A percentile compares a stretch with the other conserved stretches of the same genome.
phyloP scores from a whole-genome alignment of 2,797 vertebrate species.

The Onychomys leucogaster region DNA sequence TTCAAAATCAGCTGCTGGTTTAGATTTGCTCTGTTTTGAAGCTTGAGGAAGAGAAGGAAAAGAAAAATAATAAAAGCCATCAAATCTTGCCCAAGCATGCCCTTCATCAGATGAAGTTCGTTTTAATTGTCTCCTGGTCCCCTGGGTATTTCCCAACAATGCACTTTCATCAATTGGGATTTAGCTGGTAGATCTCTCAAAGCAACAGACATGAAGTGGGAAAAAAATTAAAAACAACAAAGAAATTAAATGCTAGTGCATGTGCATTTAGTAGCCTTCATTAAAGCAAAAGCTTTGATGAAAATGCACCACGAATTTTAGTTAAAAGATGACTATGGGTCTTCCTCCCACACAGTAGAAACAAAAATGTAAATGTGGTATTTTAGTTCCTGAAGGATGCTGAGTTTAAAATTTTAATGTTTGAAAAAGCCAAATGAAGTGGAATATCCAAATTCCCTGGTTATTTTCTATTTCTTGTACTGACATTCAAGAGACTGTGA shows the following conservation, averaged over 20 bases:
- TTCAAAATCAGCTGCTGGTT: constrained; percentile 47
- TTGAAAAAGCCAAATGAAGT: constrained; percentile 21
- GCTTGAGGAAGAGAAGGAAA: neutral
- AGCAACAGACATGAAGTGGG: neutral
- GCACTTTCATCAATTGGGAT: neutral
- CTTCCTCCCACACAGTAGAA: constrained; percentile 37
- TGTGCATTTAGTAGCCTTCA: neutral
- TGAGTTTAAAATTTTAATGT: constrained; percentile 37
- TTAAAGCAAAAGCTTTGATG: constrained; percentile 19
- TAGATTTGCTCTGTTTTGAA: constrained; percentile 51
- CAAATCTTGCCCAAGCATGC: neutral
- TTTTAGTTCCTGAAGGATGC: constrained; percentile 24
- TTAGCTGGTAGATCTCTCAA: constrained; percentile 39
- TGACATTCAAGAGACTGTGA: constrained; percentile 29
- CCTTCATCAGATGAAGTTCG: constrained; percentile 21
- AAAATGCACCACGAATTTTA: constrained; percentile 42
- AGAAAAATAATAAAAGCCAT: constrained; percentile 31
- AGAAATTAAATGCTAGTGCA: constrained; percentile 47
- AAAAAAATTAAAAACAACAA: neutral
- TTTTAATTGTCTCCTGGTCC: neutral
- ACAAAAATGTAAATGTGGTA: constrained; percentile 49
- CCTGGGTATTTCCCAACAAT: neutral
- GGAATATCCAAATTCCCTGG: constrained; percentile 2
- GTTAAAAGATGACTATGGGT: constrained; percentile 37
- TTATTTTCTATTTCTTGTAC: constrained; percentile 18